phyloP scores from a whole-genome alignment of 37 sponge, comb jelly and placozoan species.

The Agelas oroides region DNA sequence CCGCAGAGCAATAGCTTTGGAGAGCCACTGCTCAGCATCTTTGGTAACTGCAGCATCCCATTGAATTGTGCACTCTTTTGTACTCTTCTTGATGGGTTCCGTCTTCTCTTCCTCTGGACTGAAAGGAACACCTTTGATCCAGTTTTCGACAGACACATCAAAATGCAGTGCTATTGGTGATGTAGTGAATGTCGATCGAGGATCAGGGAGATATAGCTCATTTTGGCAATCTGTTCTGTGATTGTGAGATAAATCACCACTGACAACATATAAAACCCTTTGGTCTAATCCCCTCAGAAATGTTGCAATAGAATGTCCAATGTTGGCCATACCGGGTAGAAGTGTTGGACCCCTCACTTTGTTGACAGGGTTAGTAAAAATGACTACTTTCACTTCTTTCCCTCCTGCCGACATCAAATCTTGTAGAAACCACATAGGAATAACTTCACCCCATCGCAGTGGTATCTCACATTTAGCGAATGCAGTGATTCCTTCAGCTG shows the following conservation, averaged over 20 bases:
- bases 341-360: not conserved
- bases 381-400: slow-evolving; percentile 48
- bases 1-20: slow-evolving; percentile 40
- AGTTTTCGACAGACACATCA: slow-evolving; percentile 52
- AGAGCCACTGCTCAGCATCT: slow-evolving; percentile 55
- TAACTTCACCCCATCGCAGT: slow-evolving; percentile 65
- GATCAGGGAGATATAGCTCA: slow-evolving; percentile 56
- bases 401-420: slow-evolving; percentile 27
- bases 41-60: slow-evolving; percentile 1
- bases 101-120: too few species aligned
- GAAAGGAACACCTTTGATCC: slow-evolving; percentile 21
- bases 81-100: not conserved
- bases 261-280: slow-evolving; percentile 56
- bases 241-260: slow-evolving; percentile 64
- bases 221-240: slow-evolving; percentile 39
- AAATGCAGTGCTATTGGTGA: slow-evolving; percentile 36
- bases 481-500: slow-evolving; percentile 51
- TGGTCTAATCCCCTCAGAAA: slow-evolving; percentile 31
- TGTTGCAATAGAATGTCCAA: slow-evolving; percentile 35
- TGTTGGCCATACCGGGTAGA: slow-evolving; percentile 16
- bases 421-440: slow-evolving; percentile 58
- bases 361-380: slow-evolving; percentile 39
- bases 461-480: slow-evolving; percentile 45
- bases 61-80: not conserved
- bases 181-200: slow-evolving; percentile 48